Percentiles rank a stretch among this genome's conserved stretches.
Evolutionary conservation across 2,113 vertebrate species (phyloP).

Genomic region (Sorex araneus): DNA sequence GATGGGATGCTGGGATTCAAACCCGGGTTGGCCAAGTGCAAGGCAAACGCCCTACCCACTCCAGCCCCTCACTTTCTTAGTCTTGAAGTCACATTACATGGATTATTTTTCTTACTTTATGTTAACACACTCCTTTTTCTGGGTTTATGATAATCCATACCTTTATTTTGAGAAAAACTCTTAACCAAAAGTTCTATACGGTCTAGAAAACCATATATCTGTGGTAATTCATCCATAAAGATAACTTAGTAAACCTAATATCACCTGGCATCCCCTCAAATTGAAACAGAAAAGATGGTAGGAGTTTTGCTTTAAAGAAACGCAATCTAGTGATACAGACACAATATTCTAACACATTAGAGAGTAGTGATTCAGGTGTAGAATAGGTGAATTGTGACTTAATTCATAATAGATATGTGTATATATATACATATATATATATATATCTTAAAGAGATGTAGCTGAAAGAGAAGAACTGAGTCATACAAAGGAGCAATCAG

Average conservation of each 20-base stretch:
- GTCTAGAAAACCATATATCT: neutral
- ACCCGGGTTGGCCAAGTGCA: too few relatives aligned
- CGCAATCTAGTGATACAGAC: neutral
- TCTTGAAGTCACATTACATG: neutral
- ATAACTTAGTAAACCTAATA: neutral
- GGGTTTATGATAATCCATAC: neutral
- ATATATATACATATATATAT: too few relatives aligned
- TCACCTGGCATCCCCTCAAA: neutral
- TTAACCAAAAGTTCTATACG: neutral
- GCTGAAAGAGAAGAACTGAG: neutral
- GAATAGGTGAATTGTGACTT: accelerated
- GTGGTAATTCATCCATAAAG: neutral
- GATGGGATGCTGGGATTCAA: too few relatives aligned
- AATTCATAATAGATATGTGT: too few relatives aligned
- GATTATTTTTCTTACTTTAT: neutral
- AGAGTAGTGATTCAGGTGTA: too few relatives aligned
- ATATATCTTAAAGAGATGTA: neutral
- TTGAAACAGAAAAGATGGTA: neutral
- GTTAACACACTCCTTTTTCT: neutral
- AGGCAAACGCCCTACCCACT: too few relatives aligned
- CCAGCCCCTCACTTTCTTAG: neutral
- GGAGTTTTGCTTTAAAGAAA: neutral
- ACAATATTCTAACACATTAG: neutral
- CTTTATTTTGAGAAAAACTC: neutral
- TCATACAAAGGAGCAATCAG: neutral